Evolutionary conservation across 2,888 invertebrate species (phyloP), one percentile per base, ranked within the genome.

Genomic region (Drosophila anomalata): DNA sequence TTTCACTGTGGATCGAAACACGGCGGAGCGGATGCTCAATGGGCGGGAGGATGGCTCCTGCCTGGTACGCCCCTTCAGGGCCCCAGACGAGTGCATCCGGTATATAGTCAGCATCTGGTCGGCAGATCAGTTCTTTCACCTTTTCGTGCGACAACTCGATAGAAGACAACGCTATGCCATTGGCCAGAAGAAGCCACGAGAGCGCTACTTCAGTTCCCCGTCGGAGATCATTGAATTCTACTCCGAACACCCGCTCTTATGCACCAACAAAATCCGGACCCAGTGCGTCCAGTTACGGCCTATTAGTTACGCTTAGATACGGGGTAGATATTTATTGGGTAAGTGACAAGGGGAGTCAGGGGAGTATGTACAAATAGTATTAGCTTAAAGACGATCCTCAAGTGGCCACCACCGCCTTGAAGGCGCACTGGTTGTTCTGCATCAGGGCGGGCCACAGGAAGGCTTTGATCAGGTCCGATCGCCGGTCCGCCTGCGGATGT

Each of bases 361-460:
- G 48, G 75, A 59, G 24, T 82, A 82, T 85, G 76, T 84, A 85
- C 87, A 85, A 76, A 78, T 67, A 65, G 48, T 44, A 33, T 73
- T 71, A 47, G 14, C n/a, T 48, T 60, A 20, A 44, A 20, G 29
- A 41, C n/a, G 14, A 33, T 14, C 12, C 7, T 92, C 92, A 97
- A 62, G 97, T 97, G 73, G 97, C 94, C 44, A 97, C 97, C 26
- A 97, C 95, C 2, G 96, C 97, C 90, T 97, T 95, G 92, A 96
- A 95, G 65, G 96, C 95, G 90, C 96, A 97, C 46, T 94, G 93
- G 79, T 94, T 95, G 24, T 94, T 94, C 75, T 96, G 95, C 91
- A 96, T 93, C 48, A 97, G 93, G 1, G 96, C 96, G 0, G 97
- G 97, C 97, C 97, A 97, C 55, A 97, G 93, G 91, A 96, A 97